Base-by-base conservation (phyloP, 2,797 vertebrate genomes). In the Decapterus maruadsi region DNA sequence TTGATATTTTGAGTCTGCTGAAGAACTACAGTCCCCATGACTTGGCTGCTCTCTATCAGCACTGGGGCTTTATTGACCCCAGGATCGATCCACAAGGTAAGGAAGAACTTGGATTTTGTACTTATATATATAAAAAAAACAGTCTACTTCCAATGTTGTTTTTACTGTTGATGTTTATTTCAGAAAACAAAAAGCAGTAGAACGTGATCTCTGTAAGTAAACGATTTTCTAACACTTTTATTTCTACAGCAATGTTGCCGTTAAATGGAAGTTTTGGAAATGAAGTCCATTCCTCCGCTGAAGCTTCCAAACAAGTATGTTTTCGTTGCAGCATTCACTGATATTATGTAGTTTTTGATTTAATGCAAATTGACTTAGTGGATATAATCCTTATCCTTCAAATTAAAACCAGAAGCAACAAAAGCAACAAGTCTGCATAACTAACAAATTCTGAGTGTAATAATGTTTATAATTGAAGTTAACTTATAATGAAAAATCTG, bases 1-100 rank as follows among this genome's bases (percentile, higher is more conserved):
- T 97, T 88, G 97, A 98, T 87, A 90, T 98, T 92, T 92, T 98
- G 90, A 96, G 93, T 89, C 95, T 98, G 77, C 94, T 99, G 85
- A 98, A 98, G 94, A 97, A 96, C 34, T 97, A 97, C 95, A 97
- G 94, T 93, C 96, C 97, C 91, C 96, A 97, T 66, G 98, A 99
- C 74, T 93, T 99, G 71, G 96, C 97, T 60, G 93, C 96, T 0
- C 91, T 99, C 59, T 98, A 98, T 95, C 98, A 98, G 89, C 97
- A 97, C 93, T 99, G 98, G 95, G 96, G 97, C 46, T 96, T 96
- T 72, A 93, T 94, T 56, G 95, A 94, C 88, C 94, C 96, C 8
- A 94, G 96, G 83, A 83, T 96, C 29, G 96, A 98, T 87, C 96
- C 96, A 72, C 87, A 96, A 96, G 97, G 97, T 98, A 93, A 96